phyloP scores from a whole-genome alignment of 1,140 invertebrate species.

The Drosophila pandora region DNA sequence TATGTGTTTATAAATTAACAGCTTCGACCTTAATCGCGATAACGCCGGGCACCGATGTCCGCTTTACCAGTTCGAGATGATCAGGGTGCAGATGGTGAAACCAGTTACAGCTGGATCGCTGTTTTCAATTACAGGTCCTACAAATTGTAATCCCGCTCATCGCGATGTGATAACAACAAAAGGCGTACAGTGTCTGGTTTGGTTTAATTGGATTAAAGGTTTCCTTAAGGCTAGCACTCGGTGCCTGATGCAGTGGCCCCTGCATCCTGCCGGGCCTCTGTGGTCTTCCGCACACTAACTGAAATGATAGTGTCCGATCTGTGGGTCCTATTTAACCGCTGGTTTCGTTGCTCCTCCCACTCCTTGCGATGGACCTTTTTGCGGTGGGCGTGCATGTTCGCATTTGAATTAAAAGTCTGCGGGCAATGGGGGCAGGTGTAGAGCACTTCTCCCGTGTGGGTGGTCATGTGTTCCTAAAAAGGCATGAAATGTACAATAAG shows the following conservation, averaged over 20 bases:
- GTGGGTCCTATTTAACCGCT: slow-evolving; percentile 20
- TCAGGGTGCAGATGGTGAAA: slow-evolving; percentile 28
- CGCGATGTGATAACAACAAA: slow-evolving; percentile 9
- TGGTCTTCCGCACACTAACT: slow-evolving; percentile 63
- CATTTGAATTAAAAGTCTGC: slow-evolving; percentile 77
- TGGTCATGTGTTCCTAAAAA: slow-evolving; percentile 75
- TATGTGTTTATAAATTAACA: slow-evolving; percentile 61
- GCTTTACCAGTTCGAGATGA: slow-evolving; percentile 56
- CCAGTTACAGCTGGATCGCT: slow-evolving; percentile 39
- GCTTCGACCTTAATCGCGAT: slow-evolving; percentile 72
- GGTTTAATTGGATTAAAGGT: slow-evolving; percentile 30
- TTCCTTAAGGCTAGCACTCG: slow-evolving; percentile 15
- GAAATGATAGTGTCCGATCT: slow-evolving; percentile 60
- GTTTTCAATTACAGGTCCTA: slow-evolving; percentile 59
- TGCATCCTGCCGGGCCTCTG: slow-evolving; percentile 27
- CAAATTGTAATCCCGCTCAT: slow-evolving; percentile 37
- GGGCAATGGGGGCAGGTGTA: slow-evolving; percentile 81
- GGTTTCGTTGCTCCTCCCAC: slow-evolving; percentile 65
- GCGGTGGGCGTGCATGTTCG: slow-evolving; percentile 80
- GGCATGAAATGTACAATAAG: not conserved
- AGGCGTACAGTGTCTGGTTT: slow-evolving; percentile 5
- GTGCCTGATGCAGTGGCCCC: not conserved
- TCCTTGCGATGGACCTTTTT: slow-evolving; percentile 78
- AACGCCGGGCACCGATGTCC: slow-evolving; percentile 42
- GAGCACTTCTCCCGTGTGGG: slow-evolving; percentile 72